Evolutionary conservation across 2,888 invertebrate species (phyloP).

Genomic region (Eupeodes luniger): DNA sequence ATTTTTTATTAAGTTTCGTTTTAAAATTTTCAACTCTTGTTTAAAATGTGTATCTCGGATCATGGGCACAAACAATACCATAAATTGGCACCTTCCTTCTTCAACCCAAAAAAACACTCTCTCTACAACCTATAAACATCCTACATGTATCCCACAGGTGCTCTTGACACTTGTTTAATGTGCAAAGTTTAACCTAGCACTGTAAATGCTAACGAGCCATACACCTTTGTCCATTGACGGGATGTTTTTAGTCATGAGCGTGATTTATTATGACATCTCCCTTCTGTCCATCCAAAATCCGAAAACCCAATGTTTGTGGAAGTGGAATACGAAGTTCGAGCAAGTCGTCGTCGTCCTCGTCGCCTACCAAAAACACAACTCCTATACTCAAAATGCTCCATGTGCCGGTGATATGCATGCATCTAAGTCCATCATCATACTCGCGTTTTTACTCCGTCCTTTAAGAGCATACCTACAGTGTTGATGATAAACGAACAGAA

Average conservation of each 20-base stretch:
- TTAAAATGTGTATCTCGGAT: too few species aligned
- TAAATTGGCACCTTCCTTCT: background rate
- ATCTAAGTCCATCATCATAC: conserved; percentile 4
- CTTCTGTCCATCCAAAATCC: conserved; percentile 34
- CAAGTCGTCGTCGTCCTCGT: conserved; percentile 33
- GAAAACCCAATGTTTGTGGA: background rate
- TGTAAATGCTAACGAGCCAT: conserved; percentile 57
- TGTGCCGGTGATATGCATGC: conserved; percentile 5
- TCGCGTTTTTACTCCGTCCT: conserved; percentile 25
- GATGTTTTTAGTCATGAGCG: conserved; percentile 65
- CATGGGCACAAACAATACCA: background rate
- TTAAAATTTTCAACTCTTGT: background rate
- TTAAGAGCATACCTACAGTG: conserved; percentile 44
- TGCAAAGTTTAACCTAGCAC: conserved; percentile 57
- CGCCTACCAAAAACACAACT: background rate
- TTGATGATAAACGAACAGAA: conserved; percentile 50
- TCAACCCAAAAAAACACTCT: background rate
- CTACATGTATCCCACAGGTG: conserved; percentile 54
- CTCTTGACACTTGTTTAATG: conserved; percentile 64
- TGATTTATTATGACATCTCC: conserved; percentile 72
- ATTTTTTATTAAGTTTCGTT: too few species aligned
- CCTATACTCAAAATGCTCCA: background rate
- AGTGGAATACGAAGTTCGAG: conserved; percentile 38
- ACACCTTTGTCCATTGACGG: conserved; percentile 47
- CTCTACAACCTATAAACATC: background rate